Evolutionary conservation across 2,113 vertebrate genomes (phyloP), one percentile per base, ranked within the genome.

Genomic region (Muntiacus reevesi): DNA sequence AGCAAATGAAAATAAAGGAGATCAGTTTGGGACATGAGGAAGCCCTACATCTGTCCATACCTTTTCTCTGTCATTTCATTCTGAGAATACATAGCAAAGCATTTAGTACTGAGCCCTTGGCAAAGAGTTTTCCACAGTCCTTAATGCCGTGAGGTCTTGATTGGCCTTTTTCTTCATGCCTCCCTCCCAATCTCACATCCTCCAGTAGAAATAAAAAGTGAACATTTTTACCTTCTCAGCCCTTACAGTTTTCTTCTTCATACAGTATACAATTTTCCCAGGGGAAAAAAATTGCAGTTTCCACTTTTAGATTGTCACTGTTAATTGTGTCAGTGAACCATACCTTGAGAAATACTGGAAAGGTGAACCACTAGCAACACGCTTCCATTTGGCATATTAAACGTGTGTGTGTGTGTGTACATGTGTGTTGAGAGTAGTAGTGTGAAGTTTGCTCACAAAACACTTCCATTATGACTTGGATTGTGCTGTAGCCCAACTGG

Each of bases 381-480:
- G 52, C n/a, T 94, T 94, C 10, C 13, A 3, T 85, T 94, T 23
- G 40, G 43, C 81, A 40, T 57, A n/a, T 11, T 33, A 50, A 43
- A 33, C 15, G 1, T 16, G 13, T 59, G 28, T 30, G 17, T 59
- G 30, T 67, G 14, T 55, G n/a, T 19, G 10, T 7, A 10, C 67
- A 21, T 23, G 1, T 86, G 23, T 40, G 76, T 64, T 47, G 28
- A 15, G 15, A 64, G 9, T 36, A 43, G 52, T 16, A n/a, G 9
- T 64, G 43, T n/a, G 40, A 92, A 60, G 67, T 95, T 71, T 90
- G 33, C 64, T 93, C 85, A 83, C 60, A 87, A 88, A 94, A 91
- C n/a, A 78, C 10, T n/a, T 27, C n/a, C 59, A 50, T 36, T 82
- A 3, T 79, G 76, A 94, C 86, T 87, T 78, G 43, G 19, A 19